Conservation (phyloP, 2,113 vertebrate genomes). For the Muntiacus reevesi region DNA sequence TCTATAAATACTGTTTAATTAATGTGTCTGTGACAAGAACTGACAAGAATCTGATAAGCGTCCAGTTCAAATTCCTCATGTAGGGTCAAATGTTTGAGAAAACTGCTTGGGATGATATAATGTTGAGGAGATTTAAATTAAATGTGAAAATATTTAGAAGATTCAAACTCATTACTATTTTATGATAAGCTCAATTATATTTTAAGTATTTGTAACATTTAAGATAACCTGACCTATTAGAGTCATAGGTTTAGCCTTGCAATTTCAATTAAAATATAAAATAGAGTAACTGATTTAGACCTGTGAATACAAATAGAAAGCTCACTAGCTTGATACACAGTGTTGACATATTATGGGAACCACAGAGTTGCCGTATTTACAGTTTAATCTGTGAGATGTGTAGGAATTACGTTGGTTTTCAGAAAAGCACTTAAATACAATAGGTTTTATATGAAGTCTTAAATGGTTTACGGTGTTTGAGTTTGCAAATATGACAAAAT, state of each 20-base stretch:
- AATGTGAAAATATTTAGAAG: neutral
- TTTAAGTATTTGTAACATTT: slow-evolving; percentile 21
- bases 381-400: neutral
- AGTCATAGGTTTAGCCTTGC: neutral
- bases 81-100: neutral
- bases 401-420: neutral
- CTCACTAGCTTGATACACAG: neutral
- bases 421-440: slow-evolving; percentile 1
- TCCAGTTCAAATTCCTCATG: neutral
- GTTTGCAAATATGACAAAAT: neutral
- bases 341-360: neutral
- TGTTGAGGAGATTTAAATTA: neutral
- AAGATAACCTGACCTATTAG: neutral
- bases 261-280: slow-evolving; percentile 37
- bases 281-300: neutral
- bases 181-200: neutral
- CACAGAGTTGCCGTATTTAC: neutral
- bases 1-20: neutral
- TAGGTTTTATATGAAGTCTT: neutral
- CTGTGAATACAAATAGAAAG: neutral
- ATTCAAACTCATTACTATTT: neutral
- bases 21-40: neutral
- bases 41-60: neutral
- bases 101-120: neutral
- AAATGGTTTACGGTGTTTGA: neutral